Base-by-base conservation (phyloP, 2,113 vertebrate species). In the Numenius arquata region DNA sequence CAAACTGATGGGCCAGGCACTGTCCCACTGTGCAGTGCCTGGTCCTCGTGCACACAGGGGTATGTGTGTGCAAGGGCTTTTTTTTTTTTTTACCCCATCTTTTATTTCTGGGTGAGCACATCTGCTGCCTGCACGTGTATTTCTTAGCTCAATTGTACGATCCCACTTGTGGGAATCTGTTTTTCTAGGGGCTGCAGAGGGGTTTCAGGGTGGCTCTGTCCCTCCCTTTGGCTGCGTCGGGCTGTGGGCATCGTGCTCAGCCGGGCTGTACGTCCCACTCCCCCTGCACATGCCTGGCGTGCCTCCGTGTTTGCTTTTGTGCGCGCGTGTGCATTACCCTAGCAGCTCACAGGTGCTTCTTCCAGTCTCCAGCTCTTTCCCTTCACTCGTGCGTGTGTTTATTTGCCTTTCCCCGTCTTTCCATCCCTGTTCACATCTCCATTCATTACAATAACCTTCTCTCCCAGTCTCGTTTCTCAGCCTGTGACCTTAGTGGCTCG, bases 1-100 rank as follows among this genome's bases (percentile, higher is more conserved):
- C 82, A 67, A 81, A 74, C 19, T 19, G 68, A 45, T 15, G 18
- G 8, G 25, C 63, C 6, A 5, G 70, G 55, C 56, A 71, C 38
- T 3, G 7, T 45, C 38, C 61, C 50, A 4, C 16, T 0, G 0
- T 4, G 26, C 21, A 36, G 25, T 0, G 0, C 40, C 12, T 21
- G 23, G 19, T 75, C 56, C 58, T 66, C 0, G 0, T 8, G 16
- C 45, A 36, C 29, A 26, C 19, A 10, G 11, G 22, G 7, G 4
- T 26, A 0, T 20, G 12, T 1, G 7, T 17, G 12, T 48, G 29
- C 34, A 73, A 18, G 56, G n/a, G 26, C 36, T 56, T 41, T 26
- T 15, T 67, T 30, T 19, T 47, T 5, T 0, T 63, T 38, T 27
- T 27, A 13, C 6, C 7, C 30, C 11, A 11, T 1, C 0, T 6